Base-by-base conservation (phyloP, 1,140 invertebrate genomes). In the Ephestia elutella region DNA sequence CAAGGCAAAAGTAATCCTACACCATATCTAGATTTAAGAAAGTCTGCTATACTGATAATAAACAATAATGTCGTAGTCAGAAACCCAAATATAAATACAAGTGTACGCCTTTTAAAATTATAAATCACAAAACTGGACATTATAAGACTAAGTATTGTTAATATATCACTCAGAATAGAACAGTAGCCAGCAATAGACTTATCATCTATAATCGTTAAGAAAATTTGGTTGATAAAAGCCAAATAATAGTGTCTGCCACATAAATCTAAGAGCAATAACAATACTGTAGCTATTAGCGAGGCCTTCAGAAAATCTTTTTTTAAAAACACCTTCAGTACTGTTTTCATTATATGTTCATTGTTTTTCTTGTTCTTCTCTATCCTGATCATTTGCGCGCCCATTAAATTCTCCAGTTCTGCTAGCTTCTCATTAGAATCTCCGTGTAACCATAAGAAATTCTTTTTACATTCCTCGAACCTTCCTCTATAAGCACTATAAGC, bases 151-250 rank as follows among this genome's bases (percentile, higher is more conserved):
- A 66, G 11, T n/a, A 75, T 62, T 9, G 62, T 61, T 28, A 75
- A 56, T 15, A 57, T 17, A 69, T 80, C 73, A 19, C 59, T 59
- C 4, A 60, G 63, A 10, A 78, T 58, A 13, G 75, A 71, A 49
- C 62, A 65, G 54, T 72, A 76, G 35, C 68, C 60, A 11, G 70
- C 73, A 17, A 66, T 28, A 8, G 75, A 64, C 51, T 68, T 62
- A 25, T 71, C 59, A 1, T 53, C 57, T 7, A 71, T 66, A 10
- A 81, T 65, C 53, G 71, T 65, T 19, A 55, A 62, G 51, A 81
- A 66, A 25, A 78, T 78, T 19, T 81, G 62, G 5, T 71, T 57
- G 19, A 75, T 56, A 53, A 77, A 78, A 1, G 67, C 68, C 7
- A 69, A 8, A 20, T 71, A 64, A 51, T 70, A 77, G 44, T 73